Conservation (phyloP, 1,140 invertebrate genomes). For the Bombus confusus region DNA sequence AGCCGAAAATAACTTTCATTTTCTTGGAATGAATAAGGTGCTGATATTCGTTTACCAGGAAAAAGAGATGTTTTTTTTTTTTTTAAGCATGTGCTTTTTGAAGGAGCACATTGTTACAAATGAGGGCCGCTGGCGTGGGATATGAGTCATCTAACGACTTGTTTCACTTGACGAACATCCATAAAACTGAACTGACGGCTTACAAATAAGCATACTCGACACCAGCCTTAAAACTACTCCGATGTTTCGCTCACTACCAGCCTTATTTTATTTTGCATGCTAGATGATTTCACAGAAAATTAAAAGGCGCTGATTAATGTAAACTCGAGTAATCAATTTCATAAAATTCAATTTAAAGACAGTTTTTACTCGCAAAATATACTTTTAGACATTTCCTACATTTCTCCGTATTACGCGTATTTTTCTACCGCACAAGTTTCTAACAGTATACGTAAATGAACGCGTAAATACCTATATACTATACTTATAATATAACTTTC, state of each 20-base stretch:
- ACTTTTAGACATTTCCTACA: too few species aligned
- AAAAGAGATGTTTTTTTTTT: slow-evolving; percentile 1
- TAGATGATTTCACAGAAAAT: background rate
- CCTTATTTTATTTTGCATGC: slow-evolving; percentile 31
- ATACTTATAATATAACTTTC: too few species aligned
- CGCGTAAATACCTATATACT: too few species aligned
- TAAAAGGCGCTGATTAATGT: background rate
- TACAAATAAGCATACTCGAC: slow-evolving; percentile 42
- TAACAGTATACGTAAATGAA: too few species aligned
- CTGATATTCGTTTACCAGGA: background rate
- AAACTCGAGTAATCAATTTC: background rate
- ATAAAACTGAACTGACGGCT: slow-evolving; percentile 49
- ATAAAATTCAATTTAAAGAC: background rate
- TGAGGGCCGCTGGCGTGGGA: slow-evolving; percentile 17
- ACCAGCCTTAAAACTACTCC: slow-evolving; percentile 13
- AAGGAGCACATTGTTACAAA: slow-evolving; percentile 36
- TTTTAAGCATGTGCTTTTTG: background rate
- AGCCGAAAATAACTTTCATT: background rate
- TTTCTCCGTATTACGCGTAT: too few species aligned
- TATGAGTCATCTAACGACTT: slow-evolving; percentile 52
- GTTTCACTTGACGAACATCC: slow-evolving; percentile 52
- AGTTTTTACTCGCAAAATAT: too few species aligned
- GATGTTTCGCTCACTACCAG: background rate
- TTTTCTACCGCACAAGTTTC: too few species aligned
- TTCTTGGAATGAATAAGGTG: background rate